Conservation (phyloP, 2,888 invertebrate species). For the Escarpia spicata region DNA sequence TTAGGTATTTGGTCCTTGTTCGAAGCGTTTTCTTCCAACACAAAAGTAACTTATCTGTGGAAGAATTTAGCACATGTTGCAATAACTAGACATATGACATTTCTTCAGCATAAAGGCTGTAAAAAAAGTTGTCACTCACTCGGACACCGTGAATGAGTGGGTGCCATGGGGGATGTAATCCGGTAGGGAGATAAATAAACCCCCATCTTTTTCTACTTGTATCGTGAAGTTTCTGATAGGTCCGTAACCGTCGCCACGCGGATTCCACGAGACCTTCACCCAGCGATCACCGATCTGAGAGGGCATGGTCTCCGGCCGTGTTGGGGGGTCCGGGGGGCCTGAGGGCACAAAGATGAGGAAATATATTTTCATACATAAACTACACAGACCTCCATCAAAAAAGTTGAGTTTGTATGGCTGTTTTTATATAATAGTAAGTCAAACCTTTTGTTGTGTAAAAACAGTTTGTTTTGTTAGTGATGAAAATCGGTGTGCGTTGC, state of each 20-base stretch:
- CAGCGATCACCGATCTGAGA: slow-evolving; percentile 90
- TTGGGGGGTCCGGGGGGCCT: slow-evolving; percentile 80
- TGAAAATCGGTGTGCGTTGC: too few species aligned
- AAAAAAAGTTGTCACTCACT: slow-evolving; percentile 55
- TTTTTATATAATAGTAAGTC: too few species aligned
- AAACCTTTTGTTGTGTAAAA: too few species aligned
- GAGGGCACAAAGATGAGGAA: neutral
- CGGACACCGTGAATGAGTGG: slow-evolving; percentile 86
- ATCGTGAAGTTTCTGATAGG: slow-evolving; percentile 88
- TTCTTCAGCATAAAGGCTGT: too few species aligned
- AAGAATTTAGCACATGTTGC: too few species aligned
- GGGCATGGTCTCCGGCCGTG: slow-evolving; percentile 77
- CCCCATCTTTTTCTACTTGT: slow-evolving; percentile 70
- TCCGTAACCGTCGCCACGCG: slow-evolving; percentile 92
- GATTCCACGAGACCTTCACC: slow-evolving; percentile 97
- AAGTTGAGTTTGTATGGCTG: too few species aligned
- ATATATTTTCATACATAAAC: neutral
- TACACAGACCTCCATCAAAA: neutral
- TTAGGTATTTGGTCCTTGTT: too few species aligned
- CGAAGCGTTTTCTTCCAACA: too few species aligned
- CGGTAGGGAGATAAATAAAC: slow-evolving; percentile 83
- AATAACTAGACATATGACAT: too few species aligned
- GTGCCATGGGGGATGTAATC: slow-evolving; percentile 88
- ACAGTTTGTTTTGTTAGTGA: too few species aligned
- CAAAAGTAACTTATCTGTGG: too few species aligned